Percentiles rank a stretch among this genome's conserved stretches.
Evolutionary conservation across 2,888 invertebrate genomes (phyloP).

Genomic region (Lithophane semibrunnea): DNA sequence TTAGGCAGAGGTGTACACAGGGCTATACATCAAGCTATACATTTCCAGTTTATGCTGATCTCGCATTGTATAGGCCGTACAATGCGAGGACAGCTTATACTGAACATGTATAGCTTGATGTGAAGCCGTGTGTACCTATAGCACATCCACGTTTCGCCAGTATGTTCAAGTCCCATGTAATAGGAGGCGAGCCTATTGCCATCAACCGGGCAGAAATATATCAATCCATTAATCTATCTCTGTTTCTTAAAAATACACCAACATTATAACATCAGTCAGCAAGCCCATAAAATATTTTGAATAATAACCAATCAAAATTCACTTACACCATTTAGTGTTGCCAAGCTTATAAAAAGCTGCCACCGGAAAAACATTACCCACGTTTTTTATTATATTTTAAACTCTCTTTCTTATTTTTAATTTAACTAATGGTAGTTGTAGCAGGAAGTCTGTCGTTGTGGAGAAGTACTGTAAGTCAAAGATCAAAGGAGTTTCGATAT

Average conservation of each 20-base stretch:
- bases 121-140: neutral
- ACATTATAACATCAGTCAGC: slow-evolving; percentile 35
- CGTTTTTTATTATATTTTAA: slow-evolving; percentile 55
- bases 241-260: slow-evolving; percentile 11
- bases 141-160: neutral
- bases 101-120: no score
- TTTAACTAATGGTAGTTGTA: slow-evolving; percentile 53
- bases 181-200: neutral
- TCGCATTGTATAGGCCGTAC: no score
- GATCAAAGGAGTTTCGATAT: slow-evolving; percentile 60
- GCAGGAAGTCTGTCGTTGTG: slow-evolving; percentile 59
- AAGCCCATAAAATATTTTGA: slow-evolving; percentile 45
- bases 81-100: no score
- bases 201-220: neutral
- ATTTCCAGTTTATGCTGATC: no score
- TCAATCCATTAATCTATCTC: neutral
- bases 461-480: slow-evolving; percentile 20
- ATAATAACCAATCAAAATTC: slow-evolving; percentile 52
- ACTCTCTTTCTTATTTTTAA: slow-evolving; percentile 49
- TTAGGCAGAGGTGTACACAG: neutral
- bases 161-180: neutral
- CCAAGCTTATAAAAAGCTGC: slow-evolving; percentile 49
- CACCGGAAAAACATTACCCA: slow-evolving; percentile 55
- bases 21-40: no score
- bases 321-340: slow-evolving; percentile 57